Conservation (phyloP, 2,797 vertebrate species). For the Dendrocincla fuliginosa region DNA sequence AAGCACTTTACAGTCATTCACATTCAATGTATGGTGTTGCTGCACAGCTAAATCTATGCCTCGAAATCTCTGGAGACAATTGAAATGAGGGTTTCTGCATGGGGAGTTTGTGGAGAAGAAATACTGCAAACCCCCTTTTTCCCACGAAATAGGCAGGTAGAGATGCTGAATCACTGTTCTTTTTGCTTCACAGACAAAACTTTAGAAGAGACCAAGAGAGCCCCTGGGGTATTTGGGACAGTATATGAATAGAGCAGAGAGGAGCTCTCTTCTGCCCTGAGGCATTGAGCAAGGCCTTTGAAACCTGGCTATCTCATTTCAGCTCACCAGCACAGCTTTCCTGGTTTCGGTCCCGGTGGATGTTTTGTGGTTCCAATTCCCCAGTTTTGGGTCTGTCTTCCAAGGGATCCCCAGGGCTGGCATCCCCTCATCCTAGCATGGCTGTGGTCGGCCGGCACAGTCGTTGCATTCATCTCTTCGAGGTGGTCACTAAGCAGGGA, state of each 20-base stretch:
- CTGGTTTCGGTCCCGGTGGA: not conserved
- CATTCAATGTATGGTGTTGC: not conserved
- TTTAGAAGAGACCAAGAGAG: not conserved
- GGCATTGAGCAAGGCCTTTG: not conserved
- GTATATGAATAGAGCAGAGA: not conserved
- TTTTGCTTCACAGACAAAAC: not conserved
- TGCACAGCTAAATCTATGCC: not conserved
- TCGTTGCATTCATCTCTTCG: not conserved
- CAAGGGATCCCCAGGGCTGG: not conserved
- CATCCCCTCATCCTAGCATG: not conserved
- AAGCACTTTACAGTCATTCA: not conserved
- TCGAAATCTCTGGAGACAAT: not conserved
- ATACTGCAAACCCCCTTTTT: not conserved
- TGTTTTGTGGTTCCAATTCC: not conserved
- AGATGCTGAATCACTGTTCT: not conserved
- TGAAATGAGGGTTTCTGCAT: not conserved
- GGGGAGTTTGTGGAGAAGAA: not conserved
- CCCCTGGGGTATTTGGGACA: not conserved
- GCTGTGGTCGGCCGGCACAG: accelerated
- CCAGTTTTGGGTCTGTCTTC: not conserved
- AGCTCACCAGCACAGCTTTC: not conserved
- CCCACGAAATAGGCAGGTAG: not conserved
- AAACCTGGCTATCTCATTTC: not conserved
- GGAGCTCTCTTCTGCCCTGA: not conserved
- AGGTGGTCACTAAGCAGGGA: not conserved